These are phyloP conservation scores for Nomada fabriciana DNA, from an alignment of 2,888 invertebrate species.

Conservation along the genomic window DNA sequence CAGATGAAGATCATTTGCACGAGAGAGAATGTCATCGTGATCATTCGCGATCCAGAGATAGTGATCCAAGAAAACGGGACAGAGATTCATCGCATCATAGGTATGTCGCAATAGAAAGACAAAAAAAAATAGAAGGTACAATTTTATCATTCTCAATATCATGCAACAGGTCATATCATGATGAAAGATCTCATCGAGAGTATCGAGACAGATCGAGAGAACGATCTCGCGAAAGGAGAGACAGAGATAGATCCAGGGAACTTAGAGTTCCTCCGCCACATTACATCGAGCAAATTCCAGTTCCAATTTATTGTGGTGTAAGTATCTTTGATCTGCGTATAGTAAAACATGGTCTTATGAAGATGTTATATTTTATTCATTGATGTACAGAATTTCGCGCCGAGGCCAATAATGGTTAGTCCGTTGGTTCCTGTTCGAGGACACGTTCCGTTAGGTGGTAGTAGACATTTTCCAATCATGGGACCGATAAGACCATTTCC, in stretches of 20 bases:
- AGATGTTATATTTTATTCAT: slow-evolving; percentile 5
- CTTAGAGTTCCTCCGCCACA: slow-evolving; percentile 36
- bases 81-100: slow-evolving; percentile 36
- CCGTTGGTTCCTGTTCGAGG: slow-evolving; percentile 70
- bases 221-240: slow-evolving; percentile 55
- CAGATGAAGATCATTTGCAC: slow-evolving; percentile 2
- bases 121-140: background rate
- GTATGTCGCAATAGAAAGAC: slow-evolving; percentile 24
- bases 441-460: slow-evolving; percentile 65
- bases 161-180: slow-evolving; percentile 46
- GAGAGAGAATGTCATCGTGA: slow-evolving; percentile 16
- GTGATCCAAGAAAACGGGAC: slow-evolving; percentile 29
- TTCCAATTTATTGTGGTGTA: slow-evolving; percentile 74
- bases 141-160: background rate
- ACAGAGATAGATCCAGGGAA: slow-evolving; percentile 62
- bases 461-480: slow-evolving; percentile 66
- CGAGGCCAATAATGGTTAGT: slow-evolving; percentile 74
- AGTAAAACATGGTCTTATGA: background rate
- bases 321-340: slow-evolving; percentile 27
- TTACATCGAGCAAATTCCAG: slow-evolving; percentile 67
- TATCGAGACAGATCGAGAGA: slow-evolving; percentile 61
- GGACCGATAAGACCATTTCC: slow-evolving; percentile 68
- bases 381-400: slow-evolving; percentile 62
- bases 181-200: slow-evolving; percentile 49
- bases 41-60: slow-evolving; percentile 52